These are phyloP conservation scores for Sula dactylatra DNA, from an alignment of 2,113 vertebrate genomes.

Conservation along the genomic window DNA sequence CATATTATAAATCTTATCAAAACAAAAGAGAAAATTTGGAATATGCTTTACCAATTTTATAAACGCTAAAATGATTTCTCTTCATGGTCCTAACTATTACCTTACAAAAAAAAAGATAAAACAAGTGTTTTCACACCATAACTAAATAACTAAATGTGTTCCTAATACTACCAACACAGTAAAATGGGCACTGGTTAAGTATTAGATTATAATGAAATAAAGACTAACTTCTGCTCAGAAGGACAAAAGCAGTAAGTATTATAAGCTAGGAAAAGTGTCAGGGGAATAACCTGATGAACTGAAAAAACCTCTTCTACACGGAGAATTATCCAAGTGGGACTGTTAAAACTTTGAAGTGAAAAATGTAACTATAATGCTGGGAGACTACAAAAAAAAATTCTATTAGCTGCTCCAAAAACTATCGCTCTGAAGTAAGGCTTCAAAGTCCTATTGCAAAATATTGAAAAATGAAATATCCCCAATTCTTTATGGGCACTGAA, in stretches of 20 bases:
- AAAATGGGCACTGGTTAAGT: neutral
- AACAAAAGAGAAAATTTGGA: neutral
- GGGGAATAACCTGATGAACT: neutral
- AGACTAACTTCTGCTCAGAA: neutral
- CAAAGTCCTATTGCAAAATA: conserved; percentile 19
- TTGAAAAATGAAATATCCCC: neutral
- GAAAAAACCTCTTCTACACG: neutral
- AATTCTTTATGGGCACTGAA: neutral
- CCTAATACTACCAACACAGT: neutral
- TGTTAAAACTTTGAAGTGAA: neutral
- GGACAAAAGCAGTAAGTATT: neutral
- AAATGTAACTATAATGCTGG: neutral
- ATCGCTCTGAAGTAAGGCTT: conserved; percentile 8
- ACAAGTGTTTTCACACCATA: neutral
- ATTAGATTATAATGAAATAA: neutral
- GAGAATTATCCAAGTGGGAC: neutral
- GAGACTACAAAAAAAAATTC: neutral
- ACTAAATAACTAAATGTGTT: neutral
- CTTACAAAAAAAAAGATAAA: neutral
- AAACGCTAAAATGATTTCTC: neutral
- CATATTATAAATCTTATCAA: neutral
- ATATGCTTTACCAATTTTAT: neutral
- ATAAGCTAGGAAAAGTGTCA: neutral
- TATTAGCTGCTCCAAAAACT: neutral
- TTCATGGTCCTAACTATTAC: neutral